Percentiles rank a stretch among this genome's conserved stretches.
Evolutionary conservation across 2,797 vertebrate genomes (phyloP).

Genomic region (Hippopotamyrus pictus): DNA sequence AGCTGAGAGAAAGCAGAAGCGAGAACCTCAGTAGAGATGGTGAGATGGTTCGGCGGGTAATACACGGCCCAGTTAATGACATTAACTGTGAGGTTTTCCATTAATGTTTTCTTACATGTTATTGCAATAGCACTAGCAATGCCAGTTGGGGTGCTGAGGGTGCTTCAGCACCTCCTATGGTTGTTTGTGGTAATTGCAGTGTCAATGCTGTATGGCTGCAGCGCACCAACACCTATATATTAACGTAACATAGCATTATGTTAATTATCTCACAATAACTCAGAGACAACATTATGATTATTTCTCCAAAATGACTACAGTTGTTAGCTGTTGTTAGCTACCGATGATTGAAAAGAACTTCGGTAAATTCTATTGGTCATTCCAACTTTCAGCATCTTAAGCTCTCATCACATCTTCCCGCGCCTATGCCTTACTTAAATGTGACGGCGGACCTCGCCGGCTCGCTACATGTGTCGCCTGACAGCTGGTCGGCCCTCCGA

Average conservation of each 20-base stretch:
- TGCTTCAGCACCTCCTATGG: background rate
- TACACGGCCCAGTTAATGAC: background rate
- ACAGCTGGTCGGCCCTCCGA: background rate
- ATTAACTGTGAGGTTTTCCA: background rate
- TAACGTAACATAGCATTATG: background rate
- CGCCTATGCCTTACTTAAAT: background rate
- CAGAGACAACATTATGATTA: background rate
- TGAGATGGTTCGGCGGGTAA: background rate
- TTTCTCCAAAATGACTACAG: background rate
- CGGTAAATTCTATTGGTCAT: background rate
- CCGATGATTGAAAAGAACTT: background rate
- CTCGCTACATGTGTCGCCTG: background rate
- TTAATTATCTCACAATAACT: background rate
- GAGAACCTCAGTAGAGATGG: background rate
- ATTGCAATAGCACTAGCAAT: background rate
- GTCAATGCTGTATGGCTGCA: background rate
- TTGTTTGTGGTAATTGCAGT: background rate
- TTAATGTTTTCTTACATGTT: background rate
- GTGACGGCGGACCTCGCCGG: background rate
- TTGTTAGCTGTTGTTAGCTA: background rate
- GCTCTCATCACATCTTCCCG: background rate
- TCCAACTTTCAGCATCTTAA: background rate
- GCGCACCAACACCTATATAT: too few relatives aligned
- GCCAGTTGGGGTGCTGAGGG: background rate
- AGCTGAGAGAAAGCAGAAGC: background rate